A percentile compares a stretch with the other conserved stretches of the same genome.
Evolutionary conservation across 2,113 vertebrate species (phyloP).

Genomic region (Propithecus coquereli): DNA sequence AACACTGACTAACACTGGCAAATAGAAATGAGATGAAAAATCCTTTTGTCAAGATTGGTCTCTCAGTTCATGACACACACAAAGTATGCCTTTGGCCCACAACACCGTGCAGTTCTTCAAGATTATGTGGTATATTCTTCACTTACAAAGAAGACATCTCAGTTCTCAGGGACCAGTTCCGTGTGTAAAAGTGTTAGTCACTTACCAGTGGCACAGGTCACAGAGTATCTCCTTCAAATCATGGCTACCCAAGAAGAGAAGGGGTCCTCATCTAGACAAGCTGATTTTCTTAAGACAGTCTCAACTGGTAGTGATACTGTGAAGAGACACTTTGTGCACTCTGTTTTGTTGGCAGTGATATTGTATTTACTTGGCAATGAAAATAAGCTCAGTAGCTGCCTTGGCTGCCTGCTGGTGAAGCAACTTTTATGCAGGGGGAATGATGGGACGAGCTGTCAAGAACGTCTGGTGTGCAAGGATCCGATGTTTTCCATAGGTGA

Average conservation of each 20-base stretch:
- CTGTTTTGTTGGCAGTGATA: constrained; percentile 18
- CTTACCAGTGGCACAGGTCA: constrained; percentile 48
- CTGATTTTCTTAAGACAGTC: not conserved
- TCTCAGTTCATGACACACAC: not conserved
- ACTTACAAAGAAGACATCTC: constrained; percentile 29
- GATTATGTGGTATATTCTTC: constrained; percentile 34
- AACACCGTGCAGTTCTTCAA: constrained; percentile 7
- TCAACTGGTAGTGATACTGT: not conserved
- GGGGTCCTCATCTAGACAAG: not conserved
- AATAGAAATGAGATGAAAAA: constrained; percentile 31
- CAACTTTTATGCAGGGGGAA: not conserved
- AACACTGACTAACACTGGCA: not conserved
- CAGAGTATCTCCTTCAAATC: constrained; percentile 41
- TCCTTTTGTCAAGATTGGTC: constrained; percentile 9
- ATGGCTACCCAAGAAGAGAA: constrained; percentile 38
- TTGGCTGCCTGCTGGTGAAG: not conserved
- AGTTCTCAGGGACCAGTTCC: constrained; percentile 45
- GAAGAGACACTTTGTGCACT: not conserved
- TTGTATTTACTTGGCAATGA: not conserved
- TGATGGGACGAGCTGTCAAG: not conserved
- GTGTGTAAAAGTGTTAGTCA: constrained; percentile 33
- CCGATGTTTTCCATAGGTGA: not conserved
- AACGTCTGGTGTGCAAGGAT: not conserved
- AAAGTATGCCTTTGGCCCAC: not conserved
- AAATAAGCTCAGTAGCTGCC: not conserved